phyloP scores from a whole-genome alignment of 2,113 vertebrate genomes.

The Phodopus roborovskii region DNA sequence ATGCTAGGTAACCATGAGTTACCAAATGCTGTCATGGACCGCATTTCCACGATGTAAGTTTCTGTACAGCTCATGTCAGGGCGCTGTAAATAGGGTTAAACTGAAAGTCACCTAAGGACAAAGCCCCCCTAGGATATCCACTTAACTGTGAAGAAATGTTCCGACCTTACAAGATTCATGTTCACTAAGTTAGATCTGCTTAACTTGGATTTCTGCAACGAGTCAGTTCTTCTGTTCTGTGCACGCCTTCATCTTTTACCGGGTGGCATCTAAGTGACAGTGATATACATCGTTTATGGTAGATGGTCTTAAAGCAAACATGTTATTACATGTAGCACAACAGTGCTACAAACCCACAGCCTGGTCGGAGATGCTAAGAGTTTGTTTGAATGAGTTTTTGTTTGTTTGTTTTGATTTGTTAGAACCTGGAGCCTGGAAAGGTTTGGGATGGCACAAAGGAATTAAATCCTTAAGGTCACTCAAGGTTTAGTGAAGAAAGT shows the following conservation, averaged over 20 bases:
- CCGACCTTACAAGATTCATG: not conserved
- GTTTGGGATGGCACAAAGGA: not conserved
- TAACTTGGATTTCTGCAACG: not conserved
- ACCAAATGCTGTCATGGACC: not conserved
- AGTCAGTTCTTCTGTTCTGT: accelerated
- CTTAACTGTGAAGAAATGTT: not conserved
- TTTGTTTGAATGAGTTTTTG: not conserved
- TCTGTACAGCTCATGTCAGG: not conserved
- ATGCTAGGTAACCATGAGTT: not conserved
- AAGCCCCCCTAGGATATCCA: not conserved
- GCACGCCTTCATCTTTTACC: not conserved
- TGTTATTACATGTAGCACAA: not conserved
- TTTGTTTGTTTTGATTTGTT: not conserved
- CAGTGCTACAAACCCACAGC: not conserved
- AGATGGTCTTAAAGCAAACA: not conserved
- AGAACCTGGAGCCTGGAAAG: not conserved
- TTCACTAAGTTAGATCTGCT: not conserved
- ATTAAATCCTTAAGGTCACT: slow-evolving; percentile 45
- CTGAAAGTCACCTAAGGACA: not conserved
- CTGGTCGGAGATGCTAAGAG: accelerated
- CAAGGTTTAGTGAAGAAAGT: slow-evolving; percentile 57
- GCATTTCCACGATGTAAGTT: not conserved
- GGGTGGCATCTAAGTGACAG: not conserved
- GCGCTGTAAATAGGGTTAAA: not conserved
- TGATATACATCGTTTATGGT: not conserved